Evolutionary conservation across 1,140 invertebrate genomes (phyloP).

Genomic region (Littorina saxatilis): DNA sequence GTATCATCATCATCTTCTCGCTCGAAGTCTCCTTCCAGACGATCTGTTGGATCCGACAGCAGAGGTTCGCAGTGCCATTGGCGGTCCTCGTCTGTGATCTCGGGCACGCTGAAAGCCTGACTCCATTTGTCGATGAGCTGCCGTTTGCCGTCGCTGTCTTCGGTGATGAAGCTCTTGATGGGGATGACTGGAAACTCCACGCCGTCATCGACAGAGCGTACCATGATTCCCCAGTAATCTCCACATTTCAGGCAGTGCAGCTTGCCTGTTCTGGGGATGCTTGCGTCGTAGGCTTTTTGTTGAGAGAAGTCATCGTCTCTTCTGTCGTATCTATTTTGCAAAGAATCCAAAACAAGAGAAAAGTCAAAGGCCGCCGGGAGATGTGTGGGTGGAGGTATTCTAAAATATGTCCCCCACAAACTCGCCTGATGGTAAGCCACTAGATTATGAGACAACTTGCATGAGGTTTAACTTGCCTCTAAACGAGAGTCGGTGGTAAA

Average conservation of each 20-base stretch:
- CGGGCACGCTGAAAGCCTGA: conserved; percentile 2
- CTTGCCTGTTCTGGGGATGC: conserved; percentile 9
- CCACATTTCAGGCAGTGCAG: conserved; percentile 8
- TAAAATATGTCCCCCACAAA: no score
- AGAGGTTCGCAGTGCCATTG: neutral
- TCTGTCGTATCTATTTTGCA: neutral
- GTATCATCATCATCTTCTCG: neutral
- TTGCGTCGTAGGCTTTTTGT: neutral
- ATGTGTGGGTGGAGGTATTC: neutral
- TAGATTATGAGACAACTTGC: neutral
- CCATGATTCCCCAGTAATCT: conserved; percentile 10
- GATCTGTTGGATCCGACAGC: neutral
- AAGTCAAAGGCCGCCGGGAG: no score
- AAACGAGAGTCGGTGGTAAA: neutral
- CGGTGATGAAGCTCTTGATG: conserved; percentile 6
- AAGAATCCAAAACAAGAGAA: neutral
- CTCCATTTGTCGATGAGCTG: neutral
- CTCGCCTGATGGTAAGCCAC: no score
- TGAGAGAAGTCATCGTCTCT: neutral
- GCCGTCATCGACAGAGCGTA: conserved; percentile 12
- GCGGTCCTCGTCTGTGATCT: conserved; percentile 1
- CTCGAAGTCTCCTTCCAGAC: neutral
- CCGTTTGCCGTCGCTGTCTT: neutral
- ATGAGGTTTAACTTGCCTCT: neutral
- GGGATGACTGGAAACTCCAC: conserved; percentile 24